Base-by-base conservation (phyloP, 2,888 invertebrate genomes). In the Drosophila parthenogenetica region DNA sequence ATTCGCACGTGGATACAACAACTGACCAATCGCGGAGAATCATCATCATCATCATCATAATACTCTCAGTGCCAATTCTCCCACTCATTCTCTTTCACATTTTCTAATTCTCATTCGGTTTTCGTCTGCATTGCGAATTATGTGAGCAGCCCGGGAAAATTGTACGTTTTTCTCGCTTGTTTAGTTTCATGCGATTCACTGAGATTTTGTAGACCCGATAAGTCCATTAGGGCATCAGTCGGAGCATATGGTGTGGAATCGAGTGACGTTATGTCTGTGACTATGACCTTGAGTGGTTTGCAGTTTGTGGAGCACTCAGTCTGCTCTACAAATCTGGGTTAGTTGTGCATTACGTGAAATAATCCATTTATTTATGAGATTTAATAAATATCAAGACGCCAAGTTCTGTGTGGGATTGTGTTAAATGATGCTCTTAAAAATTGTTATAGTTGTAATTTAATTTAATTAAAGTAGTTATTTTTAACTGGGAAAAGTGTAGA, bases 1-100 rank as follows among this genome's bases (percentile, higher is more conserved):
- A 61, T 57, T 69, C 83, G 85, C 85, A 85, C 85, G 89, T 85
- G 85, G 85, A 88, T 85, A 80, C 70, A 32, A 29, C 65, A 29
- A 46, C 55, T 72, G 67, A 79, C 58, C 74, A 50, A 50, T 55
- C 45, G 8, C 1, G 16, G 29, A 13, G 45, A n/a, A 22, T 22
- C 8, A 8, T 45, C 22, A 13, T 7, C 14, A 25, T 48, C 29
- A 32, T 14, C n/a, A 39, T 39, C n/a, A 39, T 39, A 0, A n/a
- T 39, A n/a, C n/a, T 39, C 5, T 29, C 14, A 35, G 37, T 39
- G n/a, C 1, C 25, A 4, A 25, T 25, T 37, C 50, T 35, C 49
- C n/a, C n/a, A 39, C 39, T 39, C 48, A 2, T 11, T 29, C 17
- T 37, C 17, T 29, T 17, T 50, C 16, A 25, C 29, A 29, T 29